These are phyloP conservation scores for Mormyrus iriodes DNA, from an alignment of 2,113 vertebrate genomes.

Conservation along the genomic window DNA sequence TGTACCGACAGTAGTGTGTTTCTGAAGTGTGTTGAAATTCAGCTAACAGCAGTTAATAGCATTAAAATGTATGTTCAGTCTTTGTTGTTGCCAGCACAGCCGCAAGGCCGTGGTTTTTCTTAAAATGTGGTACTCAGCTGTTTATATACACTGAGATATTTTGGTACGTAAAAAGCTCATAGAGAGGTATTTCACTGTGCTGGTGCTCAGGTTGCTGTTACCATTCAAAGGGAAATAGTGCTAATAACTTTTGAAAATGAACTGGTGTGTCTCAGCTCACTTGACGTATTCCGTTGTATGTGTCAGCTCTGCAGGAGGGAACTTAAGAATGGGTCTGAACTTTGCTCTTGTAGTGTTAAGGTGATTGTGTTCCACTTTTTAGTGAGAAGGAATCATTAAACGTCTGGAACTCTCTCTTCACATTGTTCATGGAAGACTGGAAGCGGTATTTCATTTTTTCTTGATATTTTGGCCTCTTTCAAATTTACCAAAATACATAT, in stretches of 20 bases:
- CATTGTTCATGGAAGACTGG: neutral
- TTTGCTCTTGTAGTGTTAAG: neutral
- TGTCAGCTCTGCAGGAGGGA: neutral
- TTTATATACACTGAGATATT: neutral
- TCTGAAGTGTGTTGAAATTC: neutral
- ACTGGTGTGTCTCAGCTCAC: neutral
- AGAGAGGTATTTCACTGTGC: neutral
- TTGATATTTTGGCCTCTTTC: neutral
- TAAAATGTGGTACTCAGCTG: neutral
- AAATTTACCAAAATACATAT: neutral
- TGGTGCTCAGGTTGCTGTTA: neutral
- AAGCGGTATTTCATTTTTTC: neutral
- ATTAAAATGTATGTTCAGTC: neutral
- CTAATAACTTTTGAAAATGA: neutral
- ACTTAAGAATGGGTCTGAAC: neutral
- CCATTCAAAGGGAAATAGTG: neutral
- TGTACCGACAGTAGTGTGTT: neutral
- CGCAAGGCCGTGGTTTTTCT: neutral
- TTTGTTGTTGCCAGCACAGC: neutral
- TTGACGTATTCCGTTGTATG: neutral
- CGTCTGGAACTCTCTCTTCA: neutral
- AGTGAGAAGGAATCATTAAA: neutral
- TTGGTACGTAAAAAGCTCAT: neutral
- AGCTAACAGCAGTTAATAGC: neutral
- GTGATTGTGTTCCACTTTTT: neutral